Evolutionary conservation across 2,113 vertebrate genomes (phyloP).

Genomic region (Gymnogyps californianus): DNA sequence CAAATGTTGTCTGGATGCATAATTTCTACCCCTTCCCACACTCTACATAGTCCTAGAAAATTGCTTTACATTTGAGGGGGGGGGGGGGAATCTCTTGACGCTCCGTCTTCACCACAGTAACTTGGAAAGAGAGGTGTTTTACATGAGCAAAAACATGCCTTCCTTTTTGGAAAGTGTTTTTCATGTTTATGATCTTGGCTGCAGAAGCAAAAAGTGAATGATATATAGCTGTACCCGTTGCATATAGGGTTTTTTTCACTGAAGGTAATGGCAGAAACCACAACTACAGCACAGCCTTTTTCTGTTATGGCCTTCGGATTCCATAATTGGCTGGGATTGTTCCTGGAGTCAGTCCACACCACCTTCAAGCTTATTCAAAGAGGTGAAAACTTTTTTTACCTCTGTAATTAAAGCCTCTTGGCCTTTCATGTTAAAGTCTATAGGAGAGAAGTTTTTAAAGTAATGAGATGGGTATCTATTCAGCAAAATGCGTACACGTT

Average conservation of each 20-base stretch:
- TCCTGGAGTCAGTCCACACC: not conserved
- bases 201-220: not conserved
- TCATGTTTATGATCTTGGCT: not conserved
- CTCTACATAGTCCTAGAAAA: not conserved
- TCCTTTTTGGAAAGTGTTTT: not conserved
- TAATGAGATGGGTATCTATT: not conserved
- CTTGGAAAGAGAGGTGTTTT: not conserved
- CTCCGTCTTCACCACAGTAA: not conserved
- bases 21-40: not conserved
- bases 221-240: not conserved
- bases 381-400: not conserved
- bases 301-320: not conserved
- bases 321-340: not conserved
- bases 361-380: not conserved
- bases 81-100: not conserved
- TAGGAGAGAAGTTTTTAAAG: not conserved
- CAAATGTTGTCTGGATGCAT: not conserved
- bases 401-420: not conserved
- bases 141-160: not conserved
- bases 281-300: not conserved
- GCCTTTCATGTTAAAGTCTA: not conserved
- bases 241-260: not conserved
- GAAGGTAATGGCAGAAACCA: constrained; percentile 1
- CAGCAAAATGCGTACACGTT: not conserved
- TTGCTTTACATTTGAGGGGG: not conserved